Evolutionary conservation across 2,888 invertebrate genomes (phyloP), one percentile per base, ranked within the genome.

Genomic region (Saturnia pavonia): DNA sequence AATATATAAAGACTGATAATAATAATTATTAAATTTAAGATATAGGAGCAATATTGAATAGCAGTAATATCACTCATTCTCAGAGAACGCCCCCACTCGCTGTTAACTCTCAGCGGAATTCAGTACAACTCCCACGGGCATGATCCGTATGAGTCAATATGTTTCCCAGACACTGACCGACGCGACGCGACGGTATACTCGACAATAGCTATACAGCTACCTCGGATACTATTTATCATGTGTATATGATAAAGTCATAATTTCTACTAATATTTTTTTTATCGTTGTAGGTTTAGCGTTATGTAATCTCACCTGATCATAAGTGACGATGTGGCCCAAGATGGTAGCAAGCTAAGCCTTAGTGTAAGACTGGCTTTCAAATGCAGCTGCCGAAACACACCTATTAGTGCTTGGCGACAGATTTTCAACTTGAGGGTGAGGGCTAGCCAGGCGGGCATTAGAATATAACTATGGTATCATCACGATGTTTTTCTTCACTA

Each of bases 81-180:
- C 25, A 60, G 6, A 22, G 12, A 40, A 40, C 65, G 40, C 40
- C 40, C 40, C 65, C 65, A 19, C 65, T 65, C 34, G 34, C 40
- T 6, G 63, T 34, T n/a, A 65, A 65, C 40, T 65, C 65, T 65
- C 65, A 65, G 40, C n/a, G 40, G 65, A 65, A 65, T 65, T 40
- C 65, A 8, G 40, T 40, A 40, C 40, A 40, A 40, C 65, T 65
- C 65, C 65, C 65, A 65, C 65, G 65, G 65, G 65, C 65, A 65
- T 40, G 65, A 65, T 65, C 34, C 40, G 65, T 65, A 40, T 6
- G 8, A 65, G n/a, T 65, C 65, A 65, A 65, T 65, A 65, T 65
- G 40, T 40, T 40, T 65, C 27, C 57, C 65, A 65, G 65, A 65
- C 65, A 40, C 9, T 65, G 65, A 65, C 65, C 65, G 57, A 57